Conservation (phyloP, 2,888 invertebrate genomes). For the Nemurella pictetii region DNA sequence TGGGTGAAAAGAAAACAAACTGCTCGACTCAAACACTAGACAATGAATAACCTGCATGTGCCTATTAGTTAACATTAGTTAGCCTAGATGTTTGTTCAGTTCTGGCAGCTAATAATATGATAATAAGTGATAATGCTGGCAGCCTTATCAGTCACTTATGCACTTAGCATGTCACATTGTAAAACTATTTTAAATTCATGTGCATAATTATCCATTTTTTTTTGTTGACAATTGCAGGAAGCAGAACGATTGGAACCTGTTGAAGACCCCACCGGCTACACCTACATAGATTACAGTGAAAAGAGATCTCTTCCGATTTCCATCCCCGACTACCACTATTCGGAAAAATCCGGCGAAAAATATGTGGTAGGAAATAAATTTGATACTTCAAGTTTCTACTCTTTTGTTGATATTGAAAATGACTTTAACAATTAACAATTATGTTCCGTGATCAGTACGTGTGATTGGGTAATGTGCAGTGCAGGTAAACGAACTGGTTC, state of each 20-base stretch:
- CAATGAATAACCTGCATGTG: no score
- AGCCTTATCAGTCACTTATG: neutral
- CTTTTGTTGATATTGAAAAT: neutral
- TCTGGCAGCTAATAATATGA: no score
- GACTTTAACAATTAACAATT: no score
- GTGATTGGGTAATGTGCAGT: conserved; percentile 25
- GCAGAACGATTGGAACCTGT: conserved; percentile 81
- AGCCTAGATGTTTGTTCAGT: no score
- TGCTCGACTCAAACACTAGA: no score
- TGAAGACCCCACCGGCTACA: conserved; percentile 80
- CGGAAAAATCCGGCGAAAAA: conserved; percentile 84
- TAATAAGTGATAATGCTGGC: neutral
- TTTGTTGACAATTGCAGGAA: conserved; percentile 59
- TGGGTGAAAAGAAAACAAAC: conserved; percentile 49
- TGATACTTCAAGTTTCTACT: neutral
- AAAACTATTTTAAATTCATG: neutral
- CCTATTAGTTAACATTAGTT: no score
- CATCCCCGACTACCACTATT: conserved; percentile 93
- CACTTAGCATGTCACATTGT: neutral
- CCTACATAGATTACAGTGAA: conserved; percentile 89
- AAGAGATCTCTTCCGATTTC: conserved; percentile 76
- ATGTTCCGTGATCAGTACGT: neutral
- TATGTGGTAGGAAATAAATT: conserved; percentile 69
- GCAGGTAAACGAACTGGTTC: no score
- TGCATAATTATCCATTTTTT: no score